Base-by-base conservation (phyloP, 2,888 invertebrate genomes). In the Pseudococcus jackbeardsleyi region DNA sequence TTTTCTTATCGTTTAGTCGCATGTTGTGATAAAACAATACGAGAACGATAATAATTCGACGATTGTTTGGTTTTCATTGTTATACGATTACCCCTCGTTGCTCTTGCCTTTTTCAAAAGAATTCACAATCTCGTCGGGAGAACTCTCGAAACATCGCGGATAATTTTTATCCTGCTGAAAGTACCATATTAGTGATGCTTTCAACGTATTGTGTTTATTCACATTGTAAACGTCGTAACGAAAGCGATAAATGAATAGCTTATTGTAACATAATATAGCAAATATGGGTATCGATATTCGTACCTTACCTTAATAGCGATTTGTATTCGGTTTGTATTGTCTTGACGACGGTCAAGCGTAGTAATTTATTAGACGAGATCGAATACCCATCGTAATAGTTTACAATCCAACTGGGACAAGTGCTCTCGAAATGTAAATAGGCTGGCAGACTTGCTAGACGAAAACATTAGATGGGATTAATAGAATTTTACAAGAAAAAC, bases 291-390 rank as follows among this genome's bases (percentile, higher is more conserved):
- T 64, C 77, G 39, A 77, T 46, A 19, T 46, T 46, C 46, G 19
- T 46, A 82, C 46, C 79, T 26, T 46, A 82, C 77, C 39, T 33
- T 26, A 33, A 77, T 82, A 82, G 33, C 46, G 19, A n/a, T 82
- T 82, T 82, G 42, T 82, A 46, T 82, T 42, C 33, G 9, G 26
- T 19, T 26, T 46, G n/a, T 46, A 82, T 82, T 82, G 79, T 82
- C 46, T 82, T 82, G 79, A 82, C 79, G 79, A 82, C 79, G 79
- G 79, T 82, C 39, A 42, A 42, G 12, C 46, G 19, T 19, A 46
- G 46, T 82, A 82, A 82, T 82, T 22, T 42, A 46, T 82, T 19
- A 82, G 8, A 39, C 77, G 77, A 77, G 33, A 39, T 22, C 64
- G 42, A 42, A 8, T 42, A 42, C 42, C 11, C 26, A 33, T 33